A percentile compares a stretch with the other conserved stretches of the same genome.
phyloP scores from a whole-genome alignment of 2,797 vertebrate genomes.

The Allobates femoralis region DNA sequence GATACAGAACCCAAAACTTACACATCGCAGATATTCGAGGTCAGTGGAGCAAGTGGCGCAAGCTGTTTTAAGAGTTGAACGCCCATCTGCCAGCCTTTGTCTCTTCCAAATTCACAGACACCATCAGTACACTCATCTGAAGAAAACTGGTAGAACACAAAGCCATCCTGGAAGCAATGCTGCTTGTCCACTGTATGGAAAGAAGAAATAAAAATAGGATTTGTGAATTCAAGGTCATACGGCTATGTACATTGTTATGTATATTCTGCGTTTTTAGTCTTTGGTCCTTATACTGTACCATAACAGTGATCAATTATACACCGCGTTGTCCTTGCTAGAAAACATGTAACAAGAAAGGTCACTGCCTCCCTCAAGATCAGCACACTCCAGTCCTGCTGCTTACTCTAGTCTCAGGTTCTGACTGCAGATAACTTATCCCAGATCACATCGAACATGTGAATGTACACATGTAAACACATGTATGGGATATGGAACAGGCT shows the following conservation, averaged over 20 bases:
- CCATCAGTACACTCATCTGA: conserved; percentile 90
- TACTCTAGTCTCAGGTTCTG: background rate
- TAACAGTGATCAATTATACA: background rate
- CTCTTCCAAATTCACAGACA: conserved; percentile 91
- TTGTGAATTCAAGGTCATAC: background rate
- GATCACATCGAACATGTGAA: background rate
- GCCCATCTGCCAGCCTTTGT: conserved; percentile 91
- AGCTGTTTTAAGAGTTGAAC: conserved; percentile 90
- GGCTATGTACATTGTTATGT: background rate
- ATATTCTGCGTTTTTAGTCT: background rate
- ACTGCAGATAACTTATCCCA: background rate
- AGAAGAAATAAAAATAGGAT: background rate
- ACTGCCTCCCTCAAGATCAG: background rate
- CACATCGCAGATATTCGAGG: conserved; percentile 84
- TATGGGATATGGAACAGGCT: too few relatives aligned
- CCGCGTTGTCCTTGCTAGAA: background rate
- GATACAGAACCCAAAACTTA: conserved; percentile 76
- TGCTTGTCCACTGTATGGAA: conserved; percentile 87
- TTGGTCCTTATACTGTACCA: background rate
- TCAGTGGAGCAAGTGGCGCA: conserved; percentile 85
- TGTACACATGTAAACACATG: too few relatives aligned
- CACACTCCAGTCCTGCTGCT: background rate
- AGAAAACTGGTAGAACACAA: conserved; percentile 96
- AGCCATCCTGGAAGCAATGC: conserved; percentile 89
- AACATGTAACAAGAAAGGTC: background rate